Base-by-base conservation (phyloP, 2,113 vertebrate genomes). In the Coryphaenoides rupestris region DNA sequence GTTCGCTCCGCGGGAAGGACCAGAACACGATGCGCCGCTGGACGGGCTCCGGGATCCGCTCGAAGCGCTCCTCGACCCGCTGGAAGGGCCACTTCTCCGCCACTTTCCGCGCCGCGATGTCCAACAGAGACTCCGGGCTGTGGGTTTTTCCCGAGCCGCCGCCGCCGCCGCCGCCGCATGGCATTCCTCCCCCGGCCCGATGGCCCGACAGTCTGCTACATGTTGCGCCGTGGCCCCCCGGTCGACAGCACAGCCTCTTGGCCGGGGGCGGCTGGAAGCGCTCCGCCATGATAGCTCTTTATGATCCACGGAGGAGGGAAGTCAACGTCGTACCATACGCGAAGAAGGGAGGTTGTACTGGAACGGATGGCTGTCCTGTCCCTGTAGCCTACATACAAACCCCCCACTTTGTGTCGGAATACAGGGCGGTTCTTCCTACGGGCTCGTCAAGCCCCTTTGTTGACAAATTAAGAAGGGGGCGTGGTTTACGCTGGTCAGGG, bases 231-330 rank as follows among this genome's bases (percentile, higher is more conserved):
- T 91, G 92, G 67, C 92, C 94, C 77, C 92, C 94, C 77, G 93
- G 92, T 89, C 95, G 86, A 89, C 93, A 96, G 93, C 95, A 98
- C 78, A 96, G 94, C 91, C 95, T 93, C 89, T 98, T 98, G 75
- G 94, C 92, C 69, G 94, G 90, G 86, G 94, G 95, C 90, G 93
- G 94, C 88, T 95, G 95, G 79, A 89, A 93, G 87, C 93, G 94
- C 93, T 98, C 95, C 94, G 96, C 95, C 96, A 98, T 98, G 93
- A 93, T 96, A 93, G 92, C 93, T 92, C 93, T 91, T n/a, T 93
- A 92, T 90, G 93, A 88, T 91, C 82, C 78, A 91, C 88, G 87
- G 92, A 92, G 94, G 94, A 92, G 92, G 94, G 94, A 95, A 95
- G 94, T 95, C 90, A 89, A 84, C 77, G 89, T 91, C 77, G 89